Conservation (phyloP, 2,888 invertebrate genomes). For the Drosophila atroscutellata region DNA sequence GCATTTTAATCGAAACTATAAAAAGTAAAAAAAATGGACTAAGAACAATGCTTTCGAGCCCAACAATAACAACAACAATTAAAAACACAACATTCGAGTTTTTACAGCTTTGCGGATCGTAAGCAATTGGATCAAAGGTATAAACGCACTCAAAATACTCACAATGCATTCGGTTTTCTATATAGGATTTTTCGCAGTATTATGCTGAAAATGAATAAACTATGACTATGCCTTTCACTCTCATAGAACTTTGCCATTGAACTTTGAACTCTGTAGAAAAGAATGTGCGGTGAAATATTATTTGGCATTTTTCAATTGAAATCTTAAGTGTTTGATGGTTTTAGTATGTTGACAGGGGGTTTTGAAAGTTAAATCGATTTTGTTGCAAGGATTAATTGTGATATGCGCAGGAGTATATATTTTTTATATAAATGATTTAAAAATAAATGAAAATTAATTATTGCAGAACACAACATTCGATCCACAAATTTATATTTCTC, state of each 20-base stretch:
- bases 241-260: slow-evolving; percentile 48
- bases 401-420: neutral
- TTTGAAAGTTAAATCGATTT: neutral
- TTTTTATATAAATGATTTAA: neutral
- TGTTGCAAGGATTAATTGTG: neutral
- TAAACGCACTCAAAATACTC: slow-evolving; percentile 63
- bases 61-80: slow-evolving; percentile 20
- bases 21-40: slow-evolving; percentile 1
- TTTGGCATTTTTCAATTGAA: neutral
- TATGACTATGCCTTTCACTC: slow-evolving; percentile 73
- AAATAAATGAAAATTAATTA: neutral
- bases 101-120: slow-evolving; percentile 22
- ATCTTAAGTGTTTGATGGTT: neutral
- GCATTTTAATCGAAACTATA: slow-evolving; percentile 22
- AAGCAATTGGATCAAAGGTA: slow-evolving; percentile 19
- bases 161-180: slow-evolving; percentile 78
- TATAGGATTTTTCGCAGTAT: slow-evolving; percentile 80
- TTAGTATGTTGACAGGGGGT: neutral
- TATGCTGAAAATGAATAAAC: slow-evolving; percentile 75
- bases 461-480: neutral
- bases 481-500: neutral
- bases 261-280: slow-evolving; percentile 63
- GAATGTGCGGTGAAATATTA: slow-evolving; percentile 8
- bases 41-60: slow-evolving; percentile 4
- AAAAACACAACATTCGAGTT: slow-evolving; percentile 5